A percentile compares a stretch with the other conserved stretches of the same genome.
These are phyloP conservation scores for Chamaedrilus cognettii DNA, from an alignment of 2,888 invertebrate genomes.

Conservation along the genomic window DNA sequence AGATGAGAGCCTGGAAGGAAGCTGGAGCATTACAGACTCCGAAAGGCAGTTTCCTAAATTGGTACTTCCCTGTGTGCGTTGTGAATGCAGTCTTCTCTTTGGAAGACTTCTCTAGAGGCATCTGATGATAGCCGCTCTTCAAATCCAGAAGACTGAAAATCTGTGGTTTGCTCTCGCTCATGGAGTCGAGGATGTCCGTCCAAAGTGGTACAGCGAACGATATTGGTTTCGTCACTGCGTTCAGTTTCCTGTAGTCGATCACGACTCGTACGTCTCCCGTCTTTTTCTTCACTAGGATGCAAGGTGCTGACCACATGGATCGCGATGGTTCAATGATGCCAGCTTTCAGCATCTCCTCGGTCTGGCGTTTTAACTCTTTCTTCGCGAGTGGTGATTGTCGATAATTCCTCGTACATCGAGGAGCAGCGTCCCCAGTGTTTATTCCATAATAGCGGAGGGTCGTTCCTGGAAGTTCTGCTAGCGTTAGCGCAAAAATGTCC, in stretches of 20 bases:
- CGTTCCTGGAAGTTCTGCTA: not conserved
- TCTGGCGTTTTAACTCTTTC: not conserved
- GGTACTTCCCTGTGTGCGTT: not conserved
- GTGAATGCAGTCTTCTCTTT: not conserved
- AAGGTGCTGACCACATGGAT: not conserved
- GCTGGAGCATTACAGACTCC: conserved; percentile 1
- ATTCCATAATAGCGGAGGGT: not conserved
- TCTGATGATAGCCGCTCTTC: not conserved
- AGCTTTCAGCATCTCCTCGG: not conserved
- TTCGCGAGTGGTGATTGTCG: not conserved
- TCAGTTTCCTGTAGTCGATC: not conserved
- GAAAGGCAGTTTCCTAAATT: not conserved
- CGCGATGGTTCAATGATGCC: not conserved
- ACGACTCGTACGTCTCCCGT: not conserved
- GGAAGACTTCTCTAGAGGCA: not conserved
- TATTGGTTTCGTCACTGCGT: not conserved
- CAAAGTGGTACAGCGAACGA: not conserved
- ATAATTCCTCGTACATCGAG: not conserved
- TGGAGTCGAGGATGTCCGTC: not conserved
- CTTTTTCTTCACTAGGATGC: not conserved
- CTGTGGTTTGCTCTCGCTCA: not conserved
- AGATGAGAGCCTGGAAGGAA: not conserved
- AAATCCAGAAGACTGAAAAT: not conserved
- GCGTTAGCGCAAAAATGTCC: not conserved
- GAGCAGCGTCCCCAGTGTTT: not conserved